Evolutionary conservation across 2,888 invertebrate genomes (phyloP).

Genomic region (Macrosoma leucophasiata): DNA sequence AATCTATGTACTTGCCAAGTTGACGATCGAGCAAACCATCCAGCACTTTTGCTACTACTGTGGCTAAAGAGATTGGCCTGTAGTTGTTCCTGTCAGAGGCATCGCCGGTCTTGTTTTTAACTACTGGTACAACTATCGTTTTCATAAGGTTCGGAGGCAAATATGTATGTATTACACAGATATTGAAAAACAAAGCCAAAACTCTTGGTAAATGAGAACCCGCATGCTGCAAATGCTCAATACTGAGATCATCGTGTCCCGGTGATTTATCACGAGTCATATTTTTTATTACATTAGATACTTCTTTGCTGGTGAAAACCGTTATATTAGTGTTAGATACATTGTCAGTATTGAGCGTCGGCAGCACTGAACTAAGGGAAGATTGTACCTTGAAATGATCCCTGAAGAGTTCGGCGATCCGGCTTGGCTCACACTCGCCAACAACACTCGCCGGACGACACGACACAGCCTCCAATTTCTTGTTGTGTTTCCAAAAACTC

Average conservation of each 20-base stretch:
- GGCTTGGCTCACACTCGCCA: constrained; percentile 9
- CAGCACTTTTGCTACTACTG: constrained; percentile 20
- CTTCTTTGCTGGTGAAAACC: background rate
- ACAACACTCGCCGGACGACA: constrained; percentile 18
- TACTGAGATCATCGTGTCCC: constrained; percentile 22
- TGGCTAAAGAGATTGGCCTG: constrained; percentile 21
- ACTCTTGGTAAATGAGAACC: constrained; percentile 18
- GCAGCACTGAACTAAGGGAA: background rate
- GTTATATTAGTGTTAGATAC: constrained; percentile 4
- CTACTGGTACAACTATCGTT: constrained; percentile 14
- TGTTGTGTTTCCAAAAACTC: constrained; percentile 15
- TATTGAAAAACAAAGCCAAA: background rate
- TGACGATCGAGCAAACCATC: constrained; percentile 18
- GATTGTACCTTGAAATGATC: constrained; percentile 10
- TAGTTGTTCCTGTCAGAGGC: constrained; percentile 13
- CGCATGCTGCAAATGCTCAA: constrained; percentile 22
- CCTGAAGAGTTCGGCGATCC: constrained; percentile 21
- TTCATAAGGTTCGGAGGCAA: constrained; percentile 13
- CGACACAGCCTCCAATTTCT: constrained; percentile 9
- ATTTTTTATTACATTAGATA: constrained; percentile 5
- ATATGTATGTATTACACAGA: constrained; percentile 7
- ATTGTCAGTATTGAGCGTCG: constrained; percentile 1
- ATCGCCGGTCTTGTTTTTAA: constrained; percentile 22
- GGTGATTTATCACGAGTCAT: constrained; percentile 23
- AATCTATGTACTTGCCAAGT: constrained; percentile 3